A percentile compares a stretch with the other conserved stretches of the same genome.
These are phyloP conservation scores for Agrochola litura DNA, from an alignment of 2,888 invertebrate species.

Conservation along the genomic window DNA sequence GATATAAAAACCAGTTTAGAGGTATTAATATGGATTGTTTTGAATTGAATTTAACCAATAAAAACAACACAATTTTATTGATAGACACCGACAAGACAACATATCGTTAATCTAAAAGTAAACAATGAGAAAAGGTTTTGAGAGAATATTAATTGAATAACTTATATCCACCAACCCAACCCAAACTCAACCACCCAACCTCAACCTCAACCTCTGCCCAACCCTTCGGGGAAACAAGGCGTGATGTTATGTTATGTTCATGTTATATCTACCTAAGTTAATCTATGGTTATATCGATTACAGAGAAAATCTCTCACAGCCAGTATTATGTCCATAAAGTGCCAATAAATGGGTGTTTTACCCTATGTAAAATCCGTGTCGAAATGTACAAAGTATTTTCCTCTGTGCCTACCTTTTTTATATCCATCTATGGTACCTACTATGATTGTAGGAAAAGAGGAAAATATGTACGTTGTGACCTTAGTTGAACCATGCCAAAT, in stretches of 20 bases:
- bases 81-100: no score
- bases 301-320: neutral
- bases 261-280: no score
- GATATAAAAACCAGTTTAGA: neutral
- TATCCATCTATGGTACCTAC: no score
- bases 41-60: neutral
- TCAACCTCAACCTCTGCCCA: no score
- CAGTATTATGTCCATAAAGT: no score
- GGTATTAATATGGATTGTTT: slow-evolving; percentile 17
- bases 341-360: no score
- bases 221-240: no score
- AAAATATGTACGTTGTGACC: neutral
- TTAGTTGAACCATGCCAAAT: slow-evolving; percentile 10
- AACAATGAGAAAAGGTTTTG: neutral
- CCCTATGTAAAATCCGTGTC: neutral
- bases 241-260: no score
- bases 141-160: neutral
- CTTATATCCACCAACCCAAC: neutral
- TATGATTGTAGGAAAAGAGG: no score
- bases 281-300: neutral
- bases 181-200: no score
- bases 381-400: neutral
- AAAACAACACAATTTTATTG: no score
- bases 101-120: neutral
- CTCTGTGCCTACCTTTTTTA: neutral